Conservation (phyloP, 2,888 invertebrate species). For the Troilus luridus region DNA sequence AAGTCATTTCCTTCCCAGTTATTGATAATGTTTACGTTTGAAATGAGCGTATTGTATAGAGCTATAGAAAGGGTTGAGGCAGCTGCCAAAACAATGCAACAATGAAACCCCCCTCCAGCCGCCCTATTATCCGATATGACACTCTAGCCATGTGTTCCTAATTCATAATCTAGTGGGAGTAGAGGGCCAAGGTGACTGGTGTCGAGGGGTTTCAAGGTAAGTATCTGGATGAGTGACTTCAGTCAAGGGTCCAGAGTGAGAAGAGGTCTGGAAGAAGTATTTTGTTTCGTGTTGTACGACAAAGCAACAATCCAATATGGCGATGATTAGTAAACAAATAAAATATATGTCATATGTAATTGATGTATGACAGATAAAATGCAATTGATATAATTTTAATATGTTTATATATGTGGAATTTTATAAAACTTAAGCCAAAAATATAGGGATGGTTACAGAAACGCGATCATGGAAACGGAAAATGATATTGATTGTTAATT, state of each 20-base stretch:
- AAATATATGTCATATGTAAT: no score
- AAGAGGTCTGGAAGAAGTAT: no score
- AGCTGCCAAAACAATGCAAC: slow-evolving; percentile 30
- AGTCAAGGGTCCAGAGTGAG: background rate
- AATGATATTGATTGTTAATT: no score
- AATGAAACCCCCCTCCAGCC: background rate
- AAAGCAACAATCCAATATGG: no score
- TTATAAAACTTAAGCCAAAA: no score
- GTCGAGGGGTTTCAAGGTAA: background rate
- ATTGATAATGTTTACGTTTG: slow-evolving; percentile 4
- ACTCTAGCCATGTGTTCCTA: background rate
- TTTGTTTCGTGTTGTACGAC: no score
- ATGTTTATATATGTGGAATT: no score
- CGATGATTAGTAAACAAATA: no score
- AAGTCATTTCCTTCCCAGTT: background rate
- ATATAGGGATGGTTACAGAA: no score
- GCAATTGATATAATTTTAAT: no score
- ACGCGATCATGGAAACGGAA: no score
- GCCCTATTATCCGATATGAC: background rate
- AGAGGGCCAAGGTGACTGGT: background rate
- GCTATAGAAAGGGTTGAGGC: background rate
- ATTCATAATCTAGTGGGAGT: slow-evolving; percentile 10
- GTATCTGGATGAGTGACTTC: background rate
- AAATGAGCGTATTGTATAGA: slow-evolving; percentile 2
- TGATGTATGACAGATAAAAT: no score